Evolutionary conservation across 1,140 invertebrate species (phyloP), one percentile per base, ranked within the genome.

Genomic region (Euborellia annulipes): DNA sequence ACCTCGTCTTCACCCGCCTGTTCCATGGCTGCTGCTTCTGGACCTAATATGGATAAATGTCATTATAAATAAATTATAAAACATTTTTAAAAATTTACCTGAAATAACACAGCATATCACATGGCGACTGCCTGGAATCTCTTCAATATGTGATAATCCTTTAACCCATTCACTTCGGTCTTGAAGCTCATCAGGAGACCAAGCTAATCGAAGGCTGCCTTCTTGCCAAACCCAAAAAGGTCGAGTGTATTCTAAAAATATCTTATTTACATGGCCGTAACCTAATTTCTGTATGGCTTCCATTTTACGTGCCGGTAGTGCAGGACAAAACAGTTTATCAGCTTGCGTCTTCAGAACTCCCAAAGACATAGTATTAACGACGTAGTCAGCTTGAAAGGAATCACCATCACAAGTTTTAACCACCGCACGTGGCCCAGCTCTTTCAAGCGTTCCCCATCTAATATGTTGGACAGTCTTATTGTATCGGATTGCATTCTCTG

Each of bases 261-360:
- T 71, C 64, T 88, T 90, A 21, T 45, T 36, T 3, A 22, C 22
- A 16, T 46, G 49, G 8, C 68, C 70, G 57, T 69, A 86, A 6
- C 83, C 85, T n/a, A 87, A 57, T 57, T 69, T 73, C 36, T 74
- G 63, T 39, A 91, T 90, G 0, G 85, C 79, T 38, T 79, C 68
- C 21, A 78, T 59, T 66, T 90, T 91, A 14, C 73, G 71, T 9
- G 66, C 54, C 0, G 85, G 81, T 41, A 92, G 67, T 17, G 68
- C 62, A 0, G 88, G 87, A 43, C 73, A 73, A 58, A 91, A 92
- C 45, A 91, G 56, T 27, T 73, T 72, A 39, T 76, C 69, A 18
- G 75, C 70, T 52, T 80, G 75, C 48, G 76, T 73, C 64, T 92
- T 91, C 0, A 93, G 63, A 32, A 85, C 84, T 2, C 88, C 88